phyloP scores from a whole-genome alignment of 2,888 invertebrate species.

The Ochropleura plecta region DNA sequence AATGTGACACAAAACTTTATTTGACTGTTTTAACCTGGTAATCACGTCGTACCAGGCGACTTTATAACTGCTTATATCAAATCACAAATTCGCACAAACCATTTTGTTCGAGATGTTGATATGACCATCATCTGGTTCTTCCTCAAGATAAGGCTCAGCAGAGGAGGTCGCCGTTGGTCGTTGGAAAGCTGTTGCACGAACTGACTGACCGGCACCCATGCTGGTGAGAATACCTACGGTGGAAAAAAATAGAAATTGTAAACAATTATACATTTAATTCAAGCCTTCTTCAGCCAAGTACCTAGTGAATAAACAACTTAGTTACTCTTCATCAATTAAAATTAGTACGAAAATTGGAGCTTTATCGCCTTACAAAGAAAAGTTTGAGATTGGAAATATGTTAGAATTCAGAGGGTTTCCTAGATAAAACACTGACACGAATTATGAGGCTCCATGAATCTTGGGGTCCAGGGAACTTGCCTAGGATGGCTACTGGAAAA shows the following conservation, averaged over 20 bases:
- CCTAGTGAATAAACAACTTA: too few species aligned
- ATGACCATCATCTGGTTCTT: slow-evolving; percentile 74
- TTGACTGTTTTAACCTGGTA: too few species aligned
- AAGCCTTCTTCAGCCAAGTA: not conserved
- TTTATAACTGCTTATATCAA: not conserved
- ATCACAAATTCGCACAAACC: slow-evolving; percentile 68
- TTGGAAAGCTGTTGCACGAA: slow-evolving; percentile 82
- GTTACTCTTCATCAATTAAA: not conserved
- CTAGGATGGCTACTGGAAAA: not conserved
- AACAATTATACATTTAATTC: not conserved
- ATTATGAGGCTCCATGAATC: not conserved
- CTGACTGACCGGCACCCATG: slow-evolving; percentile 82
- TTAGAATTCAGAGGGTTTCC: not conserved
- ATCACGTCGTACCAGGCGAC: too few species aligned
- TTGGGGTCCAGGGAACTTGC: not conserved
- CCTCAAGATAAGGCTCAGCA: slow-evolving; percentile 66
- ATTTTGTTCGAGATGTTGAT: slow-evolving; percentile 87
- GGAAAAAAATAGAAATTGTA: not conserved
- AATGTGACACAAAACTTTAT: not conserved
- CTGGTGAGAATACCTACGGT: slow-evolving; percentile 41
- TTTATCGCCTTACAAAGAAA: not conserved
- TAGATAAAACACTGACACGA: not conserved
- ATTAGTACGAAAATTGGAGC: not conserved
- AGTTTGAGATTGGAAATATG: not conserved
- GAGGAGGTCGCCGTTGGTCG: slow-evolving; percentile 64